A percentile compares a stretch with the other conserved stretches of the same genome.
These are phyloP conservation scores for Macropus fuliginosus DNA, from an alignment of 2,797 vertebrate species.

Conservation along the genomic window DNA sequence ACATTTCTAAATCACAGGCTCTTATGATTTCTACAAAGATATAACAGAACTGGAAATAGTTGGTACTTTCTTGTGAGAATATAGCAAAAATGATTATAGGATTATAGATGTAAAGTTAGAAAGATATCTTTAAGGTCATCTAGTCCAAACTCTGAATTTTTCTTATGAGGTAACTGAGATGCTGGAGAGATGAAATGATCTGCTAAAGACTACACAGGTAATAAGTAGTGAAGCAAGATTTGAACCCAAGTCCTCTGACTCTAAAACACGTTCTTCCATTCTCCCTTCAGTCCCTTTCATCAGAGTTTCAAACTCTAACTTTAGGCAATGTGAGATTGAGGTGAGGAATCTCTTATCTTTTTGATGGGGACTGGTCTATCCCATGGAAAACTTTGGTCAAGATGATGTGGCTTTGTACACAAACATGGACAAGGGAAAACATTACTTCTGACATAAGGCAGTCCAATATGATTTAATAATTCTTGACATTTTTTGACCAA, in stretches of 20 bases:
- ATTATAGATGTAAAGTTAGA: conserved; percentile 32
- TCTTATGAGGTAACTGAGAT: not conserved
- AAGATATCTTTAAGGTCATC: not conserved
- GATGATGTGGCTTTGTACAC: not conserved
- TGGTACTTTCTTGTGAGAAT: conserved; percentile 32
- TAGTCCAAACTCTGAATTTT: not conserved
- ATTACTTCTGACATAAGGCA: not conserved
- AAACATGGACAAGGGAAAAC: not conserved
- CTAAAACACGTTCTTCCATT: not conserved
- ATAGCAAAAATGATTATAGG: conserved; percentile 24
- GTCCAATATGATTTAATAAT: not conserved
- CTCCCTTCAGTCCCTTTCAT: not conserved
- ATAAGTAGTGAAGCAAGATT: conserved; percentile 11
- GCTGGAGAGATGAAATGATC: not conserved
- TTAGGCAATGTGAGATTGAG: not conserved
- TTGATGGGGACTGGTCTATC: not conserved
- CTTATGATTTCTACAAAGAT: conserved; percentile 52
- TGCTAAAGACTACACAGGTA: not conserved
- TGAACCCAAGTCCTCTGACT: not conserved
- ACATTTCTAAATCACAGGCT: conserved; percentile 3
- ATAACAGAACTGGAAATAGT: conserved; percentile 49
- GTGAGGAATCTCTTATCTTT: not conserved
- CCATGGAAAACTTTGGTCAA: not conserved
- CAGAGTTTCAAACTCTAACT: not conserved
- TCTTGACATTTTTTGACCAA: not conserved